A percentile compares a stretch with the other conserved stretches of the same genome.
Conservation (phyloP, 2,888 invertebrate genomes). For the Cyclophora punctaria region DNA sequence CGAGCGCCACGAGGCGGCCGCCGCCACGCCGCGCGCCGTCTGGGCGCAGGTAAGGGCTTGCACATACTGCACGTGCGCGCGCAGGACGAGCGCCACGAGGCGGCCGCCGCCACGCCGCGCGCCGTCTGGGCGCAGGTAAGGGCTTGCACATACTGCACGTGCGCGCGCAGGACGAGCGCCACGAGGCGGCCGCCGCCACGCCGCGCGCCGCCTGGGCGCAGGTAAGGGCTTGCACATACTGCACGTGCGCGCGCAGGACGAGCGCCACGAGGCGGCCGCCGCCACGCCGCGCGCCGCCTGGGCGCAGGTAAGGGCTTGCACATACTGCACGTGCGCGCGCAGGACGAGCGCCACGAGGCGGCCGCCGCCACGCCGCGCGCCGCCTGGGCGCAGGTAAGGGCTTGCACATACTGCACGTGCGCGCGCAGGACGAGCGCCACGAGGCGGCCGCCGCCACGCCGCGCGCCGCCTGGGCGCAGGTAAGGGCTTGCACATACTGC, state of each 20-base stretch:
- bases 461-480: constrained; percentile 90
- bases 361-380: constrained; percentile 84
- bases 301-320: too few relatives aligned
- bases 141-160: too few relatives aligned
- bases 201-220: constrained; percentile 91
- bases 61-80: constrained; percentile 89
- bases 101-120: constrained; percentile 82
- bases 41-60: too few relatives aligned
- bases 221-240: too few relatives aligned
- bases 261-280: constrained; percentile 80
- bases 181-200: constrained; percentile 81
- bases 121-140: too few relatives aligned
- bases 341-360: constrained; percentile 82
- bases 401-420: too few relatives aligned
- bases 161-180: constrained; percentile 83
- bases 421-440: constrained; percentile 83
- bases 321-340: constrained; percentile 88
- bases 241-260: constrained; percentile 89
- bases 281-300: constrained; percentile 87
- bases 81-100: constrained; percentile 82
- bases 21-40: constrained; percentile 84
- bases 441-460: constrained; percentile 83
- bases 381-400: too few relatives aligned
- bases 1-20: constrained; percentile 79
- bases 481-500: too few relatives aligned